Conservation (phyloP, 2,888 invertebrate genomes). For the Limenitis arthemis region DNA sequence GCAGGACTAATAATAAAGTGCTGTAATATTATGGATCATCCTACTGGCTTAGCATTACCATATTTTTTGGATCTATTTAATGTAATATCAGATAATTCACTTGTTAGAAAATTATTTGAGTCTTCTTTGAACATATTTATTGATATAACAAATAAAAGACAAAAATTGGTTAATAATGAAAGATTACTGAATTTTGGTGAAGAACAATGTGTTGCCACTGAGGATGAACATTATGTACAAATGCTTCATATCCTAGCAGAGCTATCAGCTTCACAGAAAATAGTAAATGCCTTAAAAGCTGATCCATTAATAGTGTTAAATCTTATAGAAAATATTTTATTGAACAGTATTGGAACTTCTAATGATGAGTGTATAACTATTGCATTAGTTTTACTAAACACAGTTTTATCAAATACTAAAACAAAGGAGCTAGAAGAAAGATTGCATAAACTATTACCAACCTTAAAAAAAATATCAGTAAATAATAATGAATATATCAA, state of each 20-base stretch:
- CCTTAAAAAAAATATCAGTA: slow-evolving; percentile 37
- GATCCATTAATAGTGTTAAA: slow-evolving; percentile 56
- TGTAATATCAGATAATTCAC: slow-evolving; percentile 30
- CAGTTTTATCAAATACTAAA: slow-evolving; percentile 46
- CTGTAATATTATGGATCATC: slow-evolving; percentile 27
- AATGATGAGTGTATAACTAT: slow-evolving; percentile 56
- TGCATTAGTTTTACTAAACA: slow-evolving; percentile 55
- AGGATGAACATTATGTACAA: slow-evolving; percentile 52
- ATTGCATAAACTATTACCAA: slow-evolving; percentile 42
- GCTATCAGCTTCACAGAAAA: slow-evolving; percentile 56
- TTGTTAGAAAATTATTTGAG: slow-evolving; percentile 44
- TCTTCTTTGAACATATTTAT: slow-evolving; percentile 41
- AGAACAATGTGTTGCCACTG: slow-evolving; percentile 36
- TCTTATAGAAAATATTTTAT: slow-evolving; percentile 54
- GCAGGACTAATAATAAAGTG: slow-evolving; percentile 53
- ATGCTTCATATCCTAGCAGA: slow-evolving; percentile 66
- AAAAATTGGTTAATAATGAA: slow-evolving; percentile 35
- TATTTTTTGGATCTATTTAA: slow-evolving; percentile 47
- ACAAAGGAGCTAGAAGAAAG: slow-evolving; percentile 29
- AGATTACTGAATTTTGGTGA: slow-evolving; percentile 46
- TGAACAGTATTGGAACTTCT: slow-evolving; percentile 30
- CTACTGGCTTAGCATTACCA: slow-evolving; percentile 36
- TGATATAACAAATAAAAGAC: slow-evolving; percentile 37
- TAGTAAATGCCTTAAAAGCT: slow-evolving; percentile 52
- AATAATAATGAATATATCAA: slow-evolving; percentile 37